A percentile compares a stretch with the other conserved stretches of the same genome.
These are phyloP conservation scores for Orthosia gracilis DNA, from an alignment of 2,888 invertebrate species.

Conservation along the genomic window DNA sequence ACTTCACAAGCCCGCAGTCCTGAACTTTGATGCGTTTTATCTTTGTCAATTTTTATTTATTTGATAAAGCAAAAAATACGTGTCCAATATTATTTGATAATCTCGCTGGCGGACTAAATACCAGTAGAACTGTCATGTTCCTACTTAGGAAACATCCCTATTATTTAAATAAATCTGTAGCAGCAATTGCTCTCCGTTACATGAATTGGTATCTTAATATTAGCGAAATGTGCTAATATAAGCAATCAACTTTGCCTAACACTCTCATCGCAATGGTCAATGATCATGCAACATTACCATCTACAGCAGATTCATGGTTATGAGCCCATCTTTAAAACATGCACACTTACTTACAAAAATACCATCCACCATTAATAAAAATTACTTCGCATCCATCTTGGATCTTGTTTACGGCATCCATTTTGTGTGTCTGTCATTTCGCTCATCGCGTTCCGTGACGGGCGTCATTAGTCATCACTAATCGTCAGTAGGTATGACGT, in stretches of 20 bases:
- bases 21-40: no score
- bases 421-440: constrained; percentile 28
- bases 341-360: constrained; percentile 1
- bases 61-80: no score
- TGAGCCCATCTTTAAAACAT: constrained; percentile 9
- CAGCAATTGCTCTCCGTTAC: no score
- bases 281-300: background rate
- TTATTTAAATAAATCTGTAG: no score
- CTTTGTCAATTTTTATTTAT: no score
- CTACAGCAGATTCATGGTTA: background rate
- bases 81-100: no score
- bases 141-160: no score
- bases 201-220: no score
- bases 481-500: constrained; percentile 32
- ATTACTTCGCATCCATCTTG: constrained; percentile 50
- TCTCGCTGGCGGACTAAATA: no score
- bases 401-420: constrained; percentile 50
- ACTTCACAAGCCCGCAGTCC: no score
- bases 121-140: no score
- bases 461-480: constrained; percentile 55
- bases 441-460: constrained; percentile 30
- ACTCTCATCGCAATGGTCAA: background rate
- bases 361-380: constrained; percentile 1
- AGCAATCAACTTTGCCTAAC: background rate
- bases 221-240: no score